A percentile compares a stretch with the other conserved stretches of the same genome.
phyloP scores from a whole-genome alignment of 2,113 vertebrate genomes.

The Lucifuga dentata region DNA sequence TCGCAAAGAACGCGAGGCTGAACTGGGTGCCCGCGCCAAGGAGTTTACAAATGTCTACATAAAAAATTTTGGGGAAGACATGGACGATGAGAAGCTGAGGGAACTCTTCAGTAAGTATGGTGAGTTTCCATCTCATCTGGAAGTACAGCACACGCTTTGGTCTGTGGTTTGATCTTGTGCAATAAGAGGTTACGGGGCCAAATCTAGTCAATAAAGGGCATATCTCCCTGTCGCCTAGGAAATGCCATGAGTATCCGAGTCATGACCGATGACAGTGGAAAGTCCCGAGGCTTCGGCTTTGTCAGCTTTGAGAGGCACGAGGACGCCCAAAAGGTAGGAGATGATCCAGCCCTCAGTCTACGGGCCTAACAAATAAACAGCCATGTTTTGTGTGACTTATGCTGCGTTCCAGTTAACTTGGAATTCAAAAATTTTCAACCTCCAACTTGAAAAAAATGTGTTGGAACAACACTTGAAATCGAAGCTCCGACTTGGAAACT shows the following conservation, averaged over 20 bases:
- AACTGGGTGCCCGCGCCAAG: constrained; percentile 94
- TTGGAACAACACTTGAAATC: no score
- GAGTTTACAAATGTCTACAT: constrained; percentile 99
- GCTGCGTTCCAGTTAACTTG: no score
- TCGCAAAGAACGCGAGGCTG: constrained; percentile 96
- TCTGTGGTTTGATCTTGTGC: not conserved
- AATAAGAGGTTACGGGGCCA: not conserved
- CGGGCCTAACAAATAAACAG: no score
- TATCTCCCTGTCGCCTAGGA: constrained; percentile 77
- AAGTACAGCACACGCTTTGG: no score
- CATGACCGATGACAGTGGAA: constrained; percentile 94
- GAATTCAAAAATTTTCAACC: no score
- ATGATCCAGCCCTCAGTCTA: not conserved
- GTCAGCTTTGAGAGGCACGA: constrained; percentile 98
- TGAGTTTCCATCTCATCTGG: constrained; percentile 30
- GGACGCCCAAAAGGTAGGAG: constrained; percentile 92
- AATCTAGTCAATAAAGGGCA: not conserved
- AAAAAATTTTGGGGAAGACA: constrained; percentile 96
- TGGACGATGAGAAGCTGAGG: constrained; percentile 97
- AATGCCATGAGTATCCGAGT: constrained; percentile 96
- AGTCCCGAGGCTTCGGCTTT: constrained; percentile 97
- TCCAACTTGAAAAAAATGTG: no score
- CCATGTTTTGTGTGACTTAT: no score
- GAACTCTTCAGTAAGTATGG: constrained; percentile 95
- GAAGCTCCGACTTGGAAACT: no score